Evolutionary conservation across 1,140 invertebrate genomes (phyloP).

Genomic region (Idris sp.): DNA sequence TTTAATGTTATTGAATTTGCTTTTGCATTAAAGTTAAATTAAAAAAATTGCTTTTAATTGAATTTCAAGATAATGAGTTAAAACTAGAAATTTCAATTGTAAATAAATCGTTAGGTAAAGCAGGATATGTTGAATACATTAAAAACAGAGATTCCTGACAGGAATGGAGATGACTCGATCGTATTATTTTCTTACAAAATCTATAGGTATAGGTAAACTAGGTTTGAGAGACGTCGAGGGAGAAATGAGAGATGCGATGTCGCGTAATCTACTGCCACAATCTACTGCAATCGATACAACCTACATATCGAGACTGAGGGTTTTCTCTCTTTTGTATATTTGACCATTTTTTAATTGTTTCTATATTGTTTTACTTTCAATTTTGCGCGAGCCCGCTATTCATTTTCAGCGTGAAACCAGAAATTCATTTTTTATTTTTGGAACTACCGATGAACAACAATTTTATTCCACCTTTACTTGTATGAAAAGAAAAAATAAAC

Average conservation of each 20-base stretch:
- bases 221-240: slow-evolving; percentile 40
- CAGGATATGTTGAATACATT: slow-evolving; percentile 1
- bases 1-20: too few relatives aligned
- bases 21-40: too few relatives aligned
- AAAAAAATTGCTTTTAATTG: too few relatives aligned
- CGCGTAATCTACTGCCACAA: slow-evolving; percentile 50
- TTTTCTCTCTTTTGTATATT: slow-evolving; percentile 24
- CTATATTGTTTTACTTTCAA: too few relatives aligned
- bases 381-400: too few relatives aligned
- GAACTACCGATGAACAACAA: too few relatives aligned
- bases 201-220: slow-evolving; percentile 31
- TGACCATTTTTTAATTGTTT: slow-evolving; percentile 26
- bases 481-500: too few relatives aligned
- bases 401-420: too few relatives aligned
- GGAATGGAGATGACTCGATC: slow-evolving; percentile 23
- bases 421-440: too few relatives aligned
- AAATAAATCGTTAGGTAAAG: slow-evolving; percentile 5
- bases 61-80: too few relatives aligned
- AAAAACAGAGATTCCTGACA: slow-evolving; percentile 11
- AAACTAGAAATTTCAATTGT: slow-evolving; percentile 2
- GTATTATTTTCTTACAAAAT: slow-evolving; percentile 42
- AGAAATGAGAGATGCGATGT: slow-evolving; percentile 55
- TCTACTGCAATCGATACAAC: slow-evolving; percentile 50
- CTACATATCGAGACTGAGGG: slow-evolving; percentile 36
- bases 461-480: too few relatives aligned